Evolutionary conservation across 2,797 vertebrate genomes (phyloP).

Genomic region (Clarias pachynema): DNA sequence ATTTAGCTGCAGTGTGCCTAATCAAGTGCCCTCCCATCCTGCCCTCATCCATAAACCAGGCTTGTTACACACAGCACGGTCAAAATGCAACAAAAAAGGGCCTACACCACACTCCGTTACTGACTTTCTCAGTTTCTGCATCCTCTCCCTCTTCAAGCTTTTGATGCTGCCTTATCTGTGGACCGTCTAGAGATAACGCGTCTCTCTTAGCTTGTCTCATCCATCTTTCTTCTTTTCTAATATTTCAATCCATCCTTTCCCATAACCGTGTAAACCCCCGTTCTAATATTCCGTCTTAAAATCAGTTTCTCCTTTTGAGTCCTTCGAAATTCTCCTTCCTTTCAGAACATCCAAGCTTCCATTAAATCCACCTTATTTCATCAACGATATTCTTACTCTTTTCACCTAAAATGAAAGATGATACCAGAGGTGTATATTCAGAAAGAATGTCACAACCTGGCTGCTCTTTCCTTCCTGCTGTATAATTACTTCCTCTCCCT

Average conservation of each 20-base stretch:
- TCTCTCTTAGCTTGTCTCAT: background rate
- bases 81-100: constrained; percentile 49
- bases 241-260: constrained; percentile 10
- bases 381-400: background rate
- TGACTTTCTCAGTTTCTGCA: background rate
- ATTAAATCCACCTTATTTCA: constrained; percentile 16
- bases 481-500: constrained; percentile 45
- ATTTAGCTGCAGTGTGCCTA: constrained; percentile 45
- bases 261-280: background rate
- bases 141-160: too few relatives aligned
- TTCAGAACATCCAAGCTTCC: background rate
- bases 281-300: constrained; percentile 1
- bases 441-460: constrained; percentile 6
- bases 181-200: background rate
- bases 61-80: constrained; percentile 41
- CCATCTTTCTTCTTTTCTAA: background rate
- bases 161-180: background rate
- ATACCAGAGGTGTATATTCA: constrained; percentile 17
- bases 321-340: background rate
- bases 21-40: constrained; percentile 50
- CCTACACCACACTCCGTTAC: background rate
- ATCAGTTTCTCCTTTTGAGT: background rate
- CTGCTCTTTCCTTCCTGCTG: constrained; percentile 25
- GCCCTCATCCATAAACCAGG: constrained; percentile 41
- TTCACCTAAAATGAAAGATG: constrained; percentile 18